A percentile compares a stretch with the other conserved stretches of the same genome.
Conservation (phyloP, 92 coral and sea anemone species). For the Epizoanthus ramosus region DNA sequence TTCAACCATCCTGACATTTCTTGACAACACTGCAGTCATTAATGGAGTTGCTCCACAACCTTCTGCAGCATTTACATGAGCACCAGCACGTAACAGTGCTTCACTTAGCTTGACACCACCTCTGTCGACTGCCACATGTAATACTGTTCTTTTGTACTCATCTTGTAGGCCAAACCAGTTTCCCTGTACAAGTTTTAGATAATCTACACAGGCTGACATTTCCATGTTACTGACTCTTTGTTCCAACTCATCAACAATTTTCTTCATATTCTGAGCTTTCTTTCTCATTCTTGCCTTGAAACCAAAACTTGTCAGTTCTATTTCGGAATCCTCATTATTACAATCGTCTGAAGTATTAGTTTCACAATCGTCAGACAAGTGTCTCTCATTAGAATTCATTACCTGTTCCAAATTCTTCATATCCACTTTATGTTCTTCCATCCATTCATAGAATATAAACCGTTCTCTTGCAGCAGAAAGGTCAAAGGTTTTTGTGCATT, state of each 20-base stretch:
- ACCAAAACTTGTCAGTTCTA: conserved; percentile 6
- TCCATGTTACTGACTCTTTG: conserved; percentile 4
- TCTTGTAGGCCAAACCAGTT: conserved; percentile 32
- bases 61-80: conserved; percentile 41
- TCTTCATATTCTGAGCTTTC: conserved; percentile 22
- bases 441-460: conserved; percentile 28
- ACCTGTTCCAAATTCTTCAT: conserved; percentile 2
- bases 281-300: conserved; percentile 21
- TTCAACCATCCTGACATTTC: conserved; percentile 23
- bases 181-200: background rate
- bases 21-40: conserved; percentile 27
- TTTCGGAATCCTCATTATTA: background rate
- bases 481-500: conserved; percentile 30
- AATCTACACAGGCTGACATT: background rate
- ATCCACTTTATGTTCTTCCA: conserved; percentile 38
- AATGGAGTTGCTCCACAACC: conserved; percentile 38
- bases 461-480: conserved; percentile 38
- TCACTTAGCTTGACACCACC: conserved; percentile 28
- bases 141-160: conserved; percentile 21
- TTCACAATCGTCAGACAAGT: background rate
- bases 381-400: background rate
- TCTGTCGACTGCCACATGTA: conserved; percentile 33
- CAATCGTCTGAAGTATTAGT: background rate
- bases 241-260: conserved; percentile 27
- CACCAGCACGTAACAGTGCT: conserved; percentile 29